phyloP scores from a whole-genome alignment of 1,140 invertebrate species.

The Ladona fulva region DNA sequence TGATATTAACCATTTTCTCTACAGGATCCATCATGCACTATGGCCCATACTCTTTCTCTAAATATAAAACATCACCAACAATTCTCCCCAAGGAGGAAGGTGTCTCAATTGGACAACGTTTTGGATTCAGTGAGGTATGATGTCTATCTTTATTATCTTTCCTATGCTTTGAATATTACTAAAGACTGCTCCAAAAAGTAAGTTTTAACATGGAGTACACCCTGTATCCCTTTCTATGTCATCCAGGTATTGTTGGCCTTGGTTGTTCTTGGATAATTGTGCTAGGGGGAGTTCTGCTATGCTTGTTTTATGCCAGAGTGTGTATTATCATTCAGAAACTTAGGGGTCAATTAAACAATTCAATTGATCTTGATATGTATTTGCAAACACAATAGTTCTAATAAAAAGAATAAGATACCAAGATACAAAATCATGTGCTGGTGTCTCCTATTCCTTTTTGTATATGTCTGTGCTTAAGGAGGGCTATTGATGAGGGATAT shows the following conservation, averaged over 20 bases:
- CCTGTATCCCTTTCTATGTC: too few relatives aligned
- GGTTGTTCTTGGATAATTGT: background rate
- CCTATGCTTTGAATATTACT: background rate
- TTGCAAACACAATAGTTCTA: too few relatives aligned
- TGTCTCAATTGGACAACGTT: constrained; percentile 39
- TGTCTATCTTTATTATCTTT: background rate
- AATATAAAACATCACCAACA: constrained; percentile 39
- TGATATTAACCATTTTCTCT: background rate
- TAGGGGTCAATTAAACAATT: too few relatives aligned
- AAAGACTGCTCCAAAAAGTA: background rate
- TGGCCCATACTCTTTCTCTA: constrained; percentile 42
- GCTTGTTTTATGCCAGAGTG: background rate
- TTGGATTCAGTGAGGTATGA: constrained; percentile 30
- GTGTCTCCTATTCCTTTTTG: too few relatives aligned
- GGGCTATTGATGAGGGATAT: too few relatives aligned
- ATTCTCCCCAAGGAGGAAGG: constrained; percentile 36
- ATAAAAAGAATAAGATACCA: too few relatives aligned
- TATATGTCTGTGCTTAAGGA: too few relatives aligned
- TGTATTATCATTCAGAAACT: background rate
- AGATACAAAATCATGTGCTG: too few relatives aligned
- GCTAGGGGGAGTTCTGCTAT: background rate
- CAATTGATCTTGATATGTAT: too few relatives aligned
- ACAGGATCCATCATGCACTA: constrained; percentile 45
- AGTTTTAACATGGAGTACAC: too few relatives aligned
- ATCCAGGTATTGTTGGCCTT: too few relatives aligned